Base-by-base conservation (phyloP, 2,797 vertebrate species). In the Phoxinus dragarum region DNA sequence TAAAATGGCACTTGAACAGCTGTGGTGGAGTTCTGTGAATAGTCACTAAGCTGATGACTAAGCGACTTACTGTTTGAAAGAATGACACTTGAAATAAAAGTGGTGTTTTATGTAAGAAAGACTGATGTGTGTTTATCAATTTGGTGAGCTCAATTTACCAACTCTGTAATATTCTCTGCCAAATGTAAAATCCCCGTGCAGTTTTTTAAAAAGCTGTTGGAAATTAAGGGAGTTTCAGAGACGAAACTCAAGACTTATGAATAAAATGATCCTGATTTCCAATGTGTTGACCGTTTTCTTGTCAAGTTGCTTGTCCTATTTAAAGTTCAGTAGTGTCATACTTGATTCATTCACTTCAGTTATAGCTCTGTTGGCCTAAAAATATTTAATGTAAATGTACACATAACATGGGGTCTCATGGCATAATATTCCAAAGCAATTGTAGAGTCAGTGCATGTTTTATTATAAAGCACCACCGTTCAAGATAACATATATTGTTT, bases 401-500 rank as follows among this genome's bases (percentile, higher is more conserved):
- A 64, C 36, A 49, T 59, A 44, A 14, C 34, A 79, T 44, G 6
- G 40, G 10, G 6, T 42, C 42, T 31, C 40, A 77, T 71, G 61
- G 16, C 27, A 44, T 83, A 54, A 40, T 67, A 74, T 76, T 61
- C 23, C 56, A 64, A 67, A 81, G 40, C 78, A 71, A 31, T 1
- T 34, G 38, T n/a, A 61, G 47, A 64, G 47, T 9, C 68, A 68
- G 31, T 44, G 36, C 59, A 81, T 66, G 44, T 72, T 34, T 44
- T 67, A 40, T 27, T 59, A 19, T 68, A 42, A 84, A 27, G 27
- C 27, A 27, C n/a, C 66, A 69, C 67, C 59, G 54, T 81, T 64
- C 16, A 16, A 49, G 31, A 47, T 75, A 78, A 73, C 40, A 17
- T 47, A 72, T 69, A 75, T 31, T 40, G 61, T 86, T 82, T 84